Evolutionary conservation across 1,140 invertebrate species (phyloP), one percentile per base, ranked within the genome.

Genomic region (Leptoteleia sp.): DNA sequence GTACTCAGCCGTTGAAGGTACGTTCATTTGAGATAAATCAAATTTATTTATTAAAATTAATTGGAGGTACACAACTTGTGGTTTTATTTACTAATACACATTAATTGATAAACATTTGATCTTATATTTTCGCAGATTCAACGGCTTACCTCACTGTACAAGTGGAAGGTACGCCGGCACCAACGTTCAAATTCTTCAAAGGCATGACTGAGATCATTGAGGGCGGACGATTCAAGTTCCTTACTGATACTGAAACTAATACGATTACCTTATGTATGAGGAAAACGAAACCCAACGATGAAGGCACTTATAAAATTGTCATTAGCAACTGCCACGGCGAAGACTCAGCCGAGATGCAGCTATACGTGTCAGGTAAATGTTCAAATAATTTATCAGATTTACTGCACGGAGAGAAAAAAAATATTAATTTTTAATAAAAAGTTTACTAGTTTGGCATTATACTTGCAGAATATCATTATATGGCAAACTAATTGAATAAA

Each of bases 121-220:
- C n/a, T n/a, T n/a, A n/a, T n/a, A n/a, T n/a, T n/a, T n/a, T n/a
- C n/a, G n/a, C 83, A 97, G 96, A 96, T 91, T 93, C 94, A 91
- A 96, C 94, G 83, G 96, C 94, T 29, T 97, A 96, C 87, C 93
- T 97, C 81, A 95, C 94, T 38, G 93, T 97, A 8, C 92, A 93
- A 87, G 94, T 98, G 43, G 95, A 97, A 89, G 97, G 97, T 84
- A 95, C 96, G 82, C 98, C 98, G 16, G 92, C 94, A 35, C 97
- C 98, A 0, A 97, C 95, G 5, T 98, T 98, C 91, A 96, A 95
- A 86, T 99, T 98, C 91, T 99, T 96, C 90, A 99, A 99, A 89
- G 93, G 93, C 84, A 91, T 88, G 68, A 95, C 93, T 4, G 96
- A 98, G 88, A 95, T 99, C 77, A 93, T 96, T 79, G 96, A 98